Conservation (phyloP, 2,113 vertebrate species). For the Emydura subglobosa region DNA sequence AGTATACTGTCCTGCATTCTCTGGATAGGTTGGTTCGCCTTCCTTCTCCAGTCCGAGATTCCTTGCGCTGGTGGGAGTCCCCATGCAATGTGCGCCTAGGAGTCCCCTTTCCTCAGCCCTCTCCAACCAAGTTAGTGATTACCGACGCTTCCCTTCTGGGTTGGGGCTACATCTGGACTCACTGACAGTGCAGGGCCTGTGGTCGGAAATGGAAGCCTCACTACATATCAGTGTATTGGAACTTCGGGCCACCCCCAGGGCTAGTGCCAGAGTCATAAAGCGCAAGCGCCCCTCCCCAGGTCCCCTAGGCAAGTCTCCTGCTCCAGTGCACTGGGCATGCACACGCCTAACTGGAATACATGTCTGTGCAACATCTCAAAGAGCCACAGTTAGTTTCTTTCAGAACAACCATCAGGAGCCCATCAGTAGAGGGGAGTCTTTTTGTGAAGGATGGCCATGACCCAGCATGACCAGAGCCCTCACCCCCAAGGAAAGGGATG, state of each 20-base stretch:
- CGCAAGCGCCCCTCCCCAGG: neutral
- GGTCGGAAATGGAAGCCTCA: neutral
- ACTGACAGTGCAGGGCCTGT: neutral
- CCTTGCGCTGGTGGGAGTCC: neutral
- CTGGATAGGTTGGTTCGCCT: neutral
- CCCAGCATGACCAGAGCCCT: neutral
- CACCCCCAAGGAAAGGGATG: neutral
- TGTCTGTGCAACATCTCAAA: neutral
- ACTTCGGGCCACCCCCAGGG: neutral
- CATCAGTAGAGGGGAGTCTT: neutral
- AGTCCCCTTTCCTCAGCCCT: neutral
- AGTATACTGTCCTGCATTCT: neutral
- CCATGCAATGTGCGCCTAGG: neutral
- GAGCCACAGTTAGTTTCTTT: neutral
- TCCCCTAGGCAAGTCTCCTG: neutral
- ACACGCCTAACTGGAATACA: neutral
- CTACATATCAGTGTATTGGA: neutral
- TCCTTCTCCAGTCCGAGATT: neutral
- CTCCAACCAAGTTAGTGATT: neutral
- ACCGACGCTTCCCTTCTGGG: neutral
- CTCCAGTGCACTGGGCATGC: neutral
- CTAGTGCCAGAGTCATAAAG: neutral
- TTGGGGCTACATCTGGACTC: neutral
- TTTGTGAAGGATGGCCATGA: neutral
- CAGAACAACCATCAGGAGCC: neutral